These are phyloP conservation scores for Eretmocerus hayati DNA, from an alignment of 2,888 invertebrate genomes.

Conservation along the genomic window DNA sequence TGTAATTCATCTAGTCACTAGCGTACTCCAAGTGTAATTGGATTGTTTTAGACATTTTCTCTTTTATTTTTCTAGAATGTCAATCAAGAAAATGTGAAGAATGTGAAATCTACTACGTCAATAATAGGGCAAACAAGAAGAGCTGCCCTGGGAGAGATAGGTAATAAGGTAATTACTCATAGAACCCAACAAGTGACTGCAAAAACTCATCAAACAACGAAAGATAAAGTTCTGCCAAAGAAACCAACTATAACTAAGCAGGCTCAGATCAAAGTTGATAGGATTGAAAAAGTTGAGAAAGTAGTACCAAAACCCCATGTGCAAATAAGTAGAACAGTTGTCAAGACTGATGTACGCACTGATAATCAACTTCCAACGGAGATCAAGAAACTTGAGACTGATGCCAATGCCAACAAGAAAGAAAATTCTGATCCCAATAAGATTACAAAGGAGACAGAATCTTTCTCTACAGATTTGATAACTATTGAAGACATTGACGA, in stretches of 20 bases:
- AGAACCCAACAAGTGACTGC: slow-evolving; percentile 42
- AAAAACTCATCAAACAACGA: slow-evolving; percentile 29
- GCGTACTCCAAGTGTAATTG: no score
- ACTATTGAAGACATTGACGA: slow-evolving; percentile 68
- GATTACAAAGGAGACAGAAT: slow-evolving; percentile 24
- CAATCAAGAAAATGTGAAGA: slow-evolving; percentile 41
- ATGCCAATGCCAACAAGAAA: slow-evolving; percentile 17
- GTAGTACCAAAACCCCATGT: slow-evolving; percentile 21
- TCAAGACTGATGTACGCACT: slow-evolving; percentile 21
- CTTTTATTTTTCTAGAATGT: slow-evolving; percentile 28
- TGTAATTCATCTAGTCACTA: no score
- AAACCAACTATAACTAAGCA: slow-evolving; percentile 25
- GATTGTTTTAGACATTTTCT: no score
- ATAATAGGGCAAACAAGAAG: slow-evolving; percentile 33
- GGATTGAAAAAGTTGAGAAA: slow-evolving; percentile 25
- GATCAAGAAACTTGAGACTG: slow-evolving; percentile 14
- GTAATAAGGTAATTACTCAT: slow-evolving; percentile 47
- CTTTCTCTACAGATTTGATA: slow-evolving; percentile 37
- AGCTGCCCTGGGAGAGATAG: slow-evolving; percentile 50
- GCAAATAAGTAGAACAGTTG: slow-evolving; percentile 30
- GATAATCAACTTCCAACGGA: slow-evolving; percentile 13
- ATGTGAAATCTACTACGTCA: slow-evolving; percentile 29
- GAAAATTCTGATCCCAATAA: slow-evolving; percentile 11
- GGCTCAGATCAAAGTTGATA: slow-evolving; percentile 20
- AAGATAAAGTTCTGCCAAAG: slow-evolving; percentile 24